Conservation (phyloP, 1,140 invertebrate species). For the Drosophila erecta region DNA sequence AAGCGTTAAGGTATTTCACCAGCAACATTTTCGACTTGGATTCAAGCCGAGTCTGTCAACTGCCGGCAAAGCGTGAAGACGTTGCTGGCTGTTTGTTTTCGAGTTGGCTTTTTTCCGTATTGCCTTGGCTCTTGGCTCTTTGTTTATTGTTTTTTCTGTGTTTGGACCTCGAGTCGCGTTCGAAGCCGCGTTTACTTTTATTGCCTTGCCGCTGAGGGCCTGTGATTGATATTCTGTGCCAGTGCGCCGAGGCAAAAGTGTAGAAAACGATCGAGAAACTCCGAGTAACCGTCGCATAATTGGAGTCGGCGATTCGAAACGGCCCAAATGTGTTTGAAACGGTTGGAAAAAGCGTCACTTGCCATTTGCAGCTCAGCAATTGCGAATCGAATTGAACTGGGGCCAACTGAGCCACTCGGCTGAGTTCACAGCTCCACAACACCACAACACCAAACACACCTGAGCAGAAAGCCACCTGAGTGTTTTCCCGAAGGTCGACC, state of each 20-base stretch:
- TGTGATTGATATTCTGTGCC: constrained; percentile 34
- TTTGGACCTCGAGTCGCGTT: constrained; percentile 23
- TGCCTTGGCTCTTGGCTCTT: constrained; percentile 22
- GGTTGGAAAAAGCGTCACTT: constrained; percentile 13
- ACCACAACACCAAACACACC: neutral
- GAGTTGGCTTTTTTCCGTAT: constrained; percentile 10
- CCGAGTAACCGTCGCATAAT: constrained; percentile 14
- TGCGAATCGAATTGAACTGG: constrained; percentile 58
- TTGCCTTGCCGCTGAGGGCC: constrained; percentile 11
- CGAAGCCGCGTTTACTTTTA: constrained; percentile 23
- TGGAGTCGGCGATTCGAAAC: constrained; percentile 40
- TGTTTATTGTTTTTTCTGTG: constrained; percentile 15
- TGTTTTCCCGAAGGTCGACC: constrained; percentile 62
- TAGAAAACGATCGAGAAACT: constrained; percentile 3
- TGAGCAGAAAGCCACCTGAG: constrained; percentile 2
- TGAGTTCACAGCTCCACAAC: too few relatives aligned
- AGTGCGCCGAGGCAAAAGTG: constrained; percentile 20
- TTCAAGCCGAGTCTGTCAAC: constrained; percentile 51
- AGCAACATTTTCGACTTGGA: constrained; percentile 32
- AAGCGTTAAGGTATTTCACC: constrained; percentile 50
- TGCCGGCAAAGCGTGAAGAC: constrained; percentile 55
- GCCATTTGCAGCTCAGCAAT: constrained; percentile 35
- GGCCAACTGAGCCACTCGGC: constrained; percentile 15
- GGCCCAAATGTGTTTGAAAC: constrained; percentile 26
- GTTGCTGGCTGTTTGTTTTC: constrained; percentile 15